Conservation (phyloP, 2,888 invertebrate genomes). For the Rhorus exstirpatorius region DNA sequence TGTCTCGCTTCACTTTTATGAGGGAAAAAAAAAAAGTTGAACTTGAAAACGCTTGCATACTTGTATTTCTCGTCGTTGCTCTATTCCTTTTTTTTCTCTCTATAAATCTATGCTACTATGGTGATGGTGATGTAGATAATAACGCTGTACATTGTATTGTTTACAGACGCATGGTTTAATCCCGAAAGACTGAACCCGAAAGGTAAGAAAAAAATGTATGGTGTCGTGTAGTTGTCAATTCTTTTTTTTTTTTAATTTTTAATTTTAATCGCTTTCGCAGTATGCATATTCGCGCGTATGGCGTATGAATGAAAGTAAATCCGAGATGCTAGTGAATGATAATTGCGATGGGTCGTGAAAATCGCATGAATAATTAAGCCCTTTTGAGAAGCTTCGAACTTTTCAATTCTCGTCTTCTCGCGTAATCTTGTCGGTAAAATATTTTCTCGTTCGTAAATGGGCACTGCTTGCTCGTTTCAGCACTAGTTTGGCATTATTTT, state of each 20-base stretch:
- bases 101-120: slow-evolving; percentile 41
- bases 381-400: not conserved
- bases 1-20: too few species aligned
- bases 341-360: slow-evolving; percentile 24
- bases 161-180: slow-evolving; percentile 98
- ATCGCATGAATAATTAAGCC: not conserved
- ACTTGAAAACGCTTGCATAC: not conserved
- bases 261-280: not conserved
- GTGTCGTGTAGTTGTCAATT: not conserved
- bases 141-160: slow-evolving; percentile 86
- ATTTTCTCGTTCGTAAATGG: not conserved
- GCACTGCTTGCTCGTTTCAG: not conserved
- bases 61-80: slow-evolving; percentile 4
- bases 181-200: slow-evolving; percentile 96
- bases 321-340: too few species aligned
- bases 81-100: slow-evolving; percentile 35
- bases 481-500: too few species aligned
- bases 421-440: not conserved
- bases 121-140: slow-evolving; percentile 75
- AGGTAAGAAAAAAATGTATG: slow-evolving; percentile 89
- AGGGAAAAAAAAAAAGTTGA: not conserved
- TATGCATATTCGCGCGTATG: slow-evolving; percentile 11
- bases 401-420: slow-evolving; percentile 15
- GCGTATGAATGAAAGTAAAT: slow-evolving; percentile 13
- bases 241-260: not conserved